phyloP scores from a whole-genome alignment of 2,113 vertebrate genomes.

The Misgurnus anguillicaudatus region DNA sequence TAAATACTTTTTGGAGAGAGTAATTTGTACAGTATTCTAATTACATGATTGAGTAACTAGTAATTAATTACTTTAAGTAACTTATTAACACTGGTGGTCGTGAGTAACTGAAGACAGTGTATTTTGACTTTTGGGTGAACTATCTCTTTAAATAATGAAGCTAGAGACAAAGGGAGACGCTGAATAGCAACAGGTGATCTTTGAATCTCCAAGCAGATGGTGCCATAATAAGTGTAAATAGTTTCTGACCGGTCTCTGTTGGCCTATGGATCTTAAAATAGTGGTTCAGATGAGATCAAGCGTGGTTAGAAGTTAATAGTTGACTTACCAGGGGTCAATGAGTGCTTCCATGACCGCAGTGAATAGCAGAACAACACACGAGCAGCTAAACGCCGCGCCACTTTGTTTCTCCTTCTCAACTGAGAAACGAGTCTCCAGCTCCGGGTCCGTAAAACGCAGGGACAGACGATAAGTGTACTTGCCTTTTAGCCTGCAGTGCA shows the following conservation, averaged over 20 bases:
- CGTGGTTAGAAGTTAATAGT: conserved; percentile 18
- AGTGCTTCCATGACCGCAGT: conserved; percentile 82
- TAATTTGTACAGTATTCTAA: too few species aligned
- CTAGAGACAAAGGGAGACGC: background rate
- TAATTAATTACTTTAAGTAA: too few species aligned
- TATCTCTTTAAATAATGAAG: too few species aligned
- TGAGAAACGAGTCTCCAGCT: conserved; percentile 90
- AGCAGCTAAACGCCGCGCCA: conserved; percentile 92
- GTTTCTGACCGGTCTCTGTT: background rate
- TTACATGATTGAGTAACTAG: too few species aligned
- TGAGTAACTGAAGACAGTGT: too few species aligned
- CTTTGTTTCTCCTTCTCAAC: conserved; percentile 98
- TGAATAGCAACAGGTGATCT: conserved; percentile 6
- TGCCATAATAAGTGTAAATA: background rate
- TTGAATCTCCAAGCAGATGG: background rate
- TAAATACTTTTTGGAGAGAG: too few species aligned
- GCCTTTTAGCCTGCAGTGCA: conserved; percentile 82
- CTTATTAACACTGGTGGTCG: too few species aligned
- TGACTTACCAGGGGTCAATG: conserved; percentile 85
- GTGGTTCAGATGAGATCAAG: background rate
- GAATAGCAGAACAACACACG: conserved; percentile 89
- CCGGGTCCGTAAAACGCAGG: conserved; percentile 88
- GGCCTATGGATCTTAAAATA: conserved; percentile 2
- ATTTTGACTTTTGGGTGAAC: too few species aligned
- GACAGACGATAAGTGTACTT: conserved; percentile 89